Evolutionary conservation across 2,113 vertebrate genomes (phyloP).

Genomic region (Actinemys pallida): DNA sequence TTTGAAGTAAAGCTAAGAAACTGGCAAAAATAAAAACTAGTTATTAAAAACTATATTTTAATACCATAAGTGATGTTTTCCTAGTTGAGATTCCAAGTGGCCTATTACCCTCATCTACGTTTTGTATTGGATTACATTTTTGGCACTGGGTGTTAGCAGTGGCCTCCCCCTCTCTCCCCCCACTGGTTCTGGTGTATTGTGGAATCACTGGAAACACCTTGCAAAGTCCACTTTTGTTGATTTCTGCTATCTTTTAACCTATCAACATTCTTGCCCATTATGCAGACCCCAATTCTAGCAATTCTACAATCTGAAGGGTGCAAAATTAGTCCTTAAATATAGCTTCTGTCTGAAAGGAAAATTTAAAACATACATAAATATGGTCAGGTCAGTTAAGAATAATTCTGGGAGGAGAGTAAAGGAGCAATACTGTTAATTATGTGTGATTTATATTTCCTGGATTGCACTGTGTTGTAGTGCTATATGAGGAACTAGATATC

Average conservation of each 20-base stretch:
- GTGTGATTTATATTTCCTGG: fast-evolving
- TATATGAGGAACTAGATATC: not conserved
- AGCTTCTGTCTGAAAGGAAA: not conserved
- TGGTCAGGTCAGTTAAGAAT: not conserved
- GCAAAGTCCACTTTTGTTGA: not conserved
- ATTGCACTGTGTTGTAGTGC: not conserved
- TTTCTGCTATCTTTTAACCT: not conserved
- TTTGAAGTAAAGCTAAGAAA: slow-evolving; percentile 56
- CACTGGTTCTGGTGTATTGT: slow-evolving; percentile 40
- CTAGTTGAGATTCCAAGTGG: slow-evolving; percentile 45
- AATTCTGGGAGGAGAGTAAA: not conserved
- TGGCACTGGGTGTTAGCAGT: slow-evolving; percentile 43
- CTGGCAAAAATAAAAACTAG: slow-evolving; percentile 36
- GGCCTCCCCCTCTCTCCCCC: not conserved
- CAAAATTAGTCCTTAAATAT: not conserved
- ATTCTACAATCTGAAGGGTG: not conserved
- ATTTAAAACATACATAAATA: not conserved
- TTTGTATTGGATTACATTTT: slow-evolving; percentile 41
- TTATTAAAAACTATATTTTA: slow-evolving; percentile 61
- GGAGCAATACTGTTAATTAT: not conserved
- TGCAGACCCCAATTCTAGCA: not conserved
- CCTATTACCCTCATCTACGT: slow-evolving; percentile 38
- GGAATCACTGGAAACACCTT: slow-evolving; percentile 51
- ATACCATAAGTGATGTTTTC: slow-evolving; percentile 36
- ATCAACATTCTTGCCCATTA: not conserved